phyloP scores from a whole-genome alignment of 1,140 invertebrate species.

The Penaeus chinensis region DNA sequence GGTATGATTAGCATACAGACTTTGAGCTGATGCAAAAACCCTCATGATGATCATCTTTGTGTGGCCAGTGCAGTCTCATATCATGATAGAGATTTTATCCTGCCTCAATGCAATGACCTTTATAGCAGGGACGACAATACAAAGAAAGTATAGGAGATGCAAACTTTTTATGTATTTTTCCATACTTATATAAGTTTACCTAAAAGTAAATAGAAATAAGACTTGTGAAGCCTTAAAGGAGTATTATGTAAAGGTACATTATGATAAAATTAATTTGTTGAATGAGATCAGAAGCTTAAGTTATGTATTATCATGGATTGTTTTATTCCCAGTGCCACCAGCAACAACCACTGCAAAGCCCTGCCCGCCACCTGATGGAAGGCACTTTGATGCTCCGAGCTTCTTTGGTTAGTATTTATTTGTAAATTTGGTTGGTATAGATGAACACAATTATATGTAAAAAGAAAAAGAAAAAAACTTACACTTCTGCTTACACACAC shows the following conservation, averaged over 20 bases:
- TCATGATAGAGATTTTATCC: too few relatives aligned
- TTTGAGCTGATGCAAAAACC: too few relatives aligned
- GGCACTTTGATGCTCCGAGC: conserved; percentile 43
- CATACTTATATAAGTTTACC: not conserved
- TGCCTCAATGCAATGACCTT: too few relatives aligned
- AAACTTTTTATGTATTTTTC: not conserved
- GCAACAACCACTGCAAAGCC: conserved; percentile 20
- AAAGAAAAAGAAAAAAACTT: too few relatives aligned
- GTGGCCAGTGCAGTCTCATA: too few relatives aligned
- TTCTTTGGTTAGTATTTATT: conserved; percentile 36
- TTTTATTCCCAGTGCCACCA: not conserved
- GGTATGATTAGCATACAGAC: too few relatives aligned
- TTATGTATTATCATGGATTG: not conserved
- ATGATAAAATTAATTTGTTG: not conserved
- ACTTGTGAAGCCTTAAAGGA: too few relatives aligned
- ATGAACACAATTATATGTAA: too few relatives aligned
- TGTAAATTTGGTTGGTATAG: too few relatives aligned
- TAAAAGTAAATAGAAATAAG: not conserved
- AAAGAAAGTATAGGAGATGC: not conserved
- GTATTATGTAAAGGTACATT: not conserved
- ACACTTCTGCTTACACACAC: too few relatives aligned
- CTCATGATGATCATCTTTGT: too few relatives aligned
- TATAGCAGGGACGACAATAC: too few relatives aligned
- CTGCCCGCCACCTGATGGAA: not conserved
- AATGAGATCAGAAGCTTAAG: not conserved